A percentile compares a stretch with the other conserved stretches of the same genome.
phyloP scores from a whole-genome alignment of 2,888 invertebrate genomes.

The Andrena bucephala region DNA sequence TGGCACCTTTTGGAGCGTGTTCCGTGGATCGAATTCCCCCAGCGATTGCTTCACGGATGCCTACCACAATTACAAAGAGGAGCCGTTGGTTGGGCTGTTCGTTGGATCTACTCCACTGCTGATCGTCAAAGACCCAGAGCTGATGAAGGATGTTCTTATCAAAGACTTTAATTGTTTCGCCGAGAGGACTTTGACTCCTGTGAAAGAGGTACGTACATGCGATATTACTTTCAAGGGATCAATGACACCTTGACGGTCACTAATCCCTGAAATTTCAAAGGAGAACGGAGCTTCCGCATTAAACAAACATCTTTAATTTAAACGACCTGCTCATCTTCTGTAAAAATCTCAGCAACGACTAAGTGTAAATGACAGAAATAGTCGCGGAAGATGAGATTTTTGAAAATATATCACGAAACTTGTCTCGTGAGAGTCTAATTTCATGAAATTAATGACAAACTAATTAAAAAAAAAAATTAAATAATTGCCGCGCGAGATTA shows the following conservation, averaged over 20 bases:
- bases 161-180: conserved; percentile 83
- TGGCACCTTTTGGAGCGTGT: conserved; percentile 80
- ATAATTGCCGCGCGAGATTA: no score
- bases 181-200: conserved; percentile 76
- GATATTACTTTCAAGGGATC: conserved; percentile 58
- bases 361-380: no score
- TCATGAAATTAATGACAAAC: no score
- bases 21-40: conserved; percentile 45
- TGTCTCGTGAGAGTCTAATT: no score
- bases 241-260: no score
- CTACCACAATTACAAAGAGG: conserved; percentile 64
- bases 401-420: no score
- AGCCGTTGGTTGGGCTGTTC: conserved; percentile 71
- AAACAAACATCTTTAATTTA: background rate
- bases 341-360: no score
- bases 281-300: background rate
- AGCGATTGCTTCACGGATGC: conserved; percentile 41
- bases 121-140: conserved; percentile 81
- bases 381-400: no score
- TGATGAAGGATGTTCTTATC: conserved; percentile 83
- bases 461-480: no score
- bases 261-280: no score
- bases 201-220: conserved; percentile 81
- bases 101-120: conserved; percentile 75
- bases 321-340: background rate